Base-by-base conservation (phyloP, 2,888 invertebrate species). In the Argyresthia albistria region DNA sequence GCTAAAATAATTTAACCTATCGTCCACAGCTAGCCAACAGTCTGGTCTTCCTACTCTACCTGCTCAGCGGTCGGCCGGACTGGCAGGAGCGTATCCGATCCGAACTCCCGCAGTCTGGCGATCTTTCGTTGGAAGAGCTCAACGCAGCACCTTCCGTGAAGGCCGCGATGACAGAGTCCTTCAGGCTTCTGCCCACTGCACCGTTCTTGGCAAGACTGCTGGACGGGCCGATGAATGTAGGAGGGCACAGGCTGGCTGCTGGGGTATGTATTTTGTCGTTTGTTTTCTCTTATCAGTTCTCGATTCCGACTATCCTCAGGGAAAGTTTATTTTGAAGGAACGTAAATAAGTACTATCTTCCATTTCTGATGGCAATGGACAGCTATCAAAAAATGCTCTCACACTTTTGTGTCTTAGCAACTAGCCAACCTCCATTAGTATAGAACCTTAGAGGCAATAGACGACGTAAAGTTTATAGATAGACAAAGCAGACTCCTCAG, bases 141-240 rank as follows among this genome's bases (percentile, higher is more conserved):
- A 83, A 89, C 0, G 88, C 89, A 16, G 92, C 93, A n/a, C 89
- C 89, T n/a, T 94, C 94, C 57, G 88, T 95, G 11, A 91, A 91
- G 57, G 95, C 95, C 0, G 95, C 95, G 56, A 89, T 94, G 36
- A 90, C 89, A 54, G 96, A 96, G 78, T 90, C 93, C 0, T 95
- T 93, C 67, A 83, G 93, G 67, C 70, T 93, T 53, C 72, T 92
- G 45, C 96, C 96, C 0, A 94, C 95, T 0, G 93, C 95, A 0
- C 93, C 94, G 8, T 93, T 93, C 63, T 80, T 96, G 53, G 95
- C 95, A 0, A 88, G 96, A 57, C 89, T 96, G 51, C 73, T 93
- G 45, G 95, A 95, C 60, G 80, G 91, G 51, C 92, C 94, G 39
- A 88, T 93, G 78, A 90, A 89, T 50, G 80, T 95, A 14, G 91